These are phyloP conservation scores for Choloepus hoffmanni DNA, from an alignment of 2,113 vertebrate species.

Conservation along the genomic window DNA sequence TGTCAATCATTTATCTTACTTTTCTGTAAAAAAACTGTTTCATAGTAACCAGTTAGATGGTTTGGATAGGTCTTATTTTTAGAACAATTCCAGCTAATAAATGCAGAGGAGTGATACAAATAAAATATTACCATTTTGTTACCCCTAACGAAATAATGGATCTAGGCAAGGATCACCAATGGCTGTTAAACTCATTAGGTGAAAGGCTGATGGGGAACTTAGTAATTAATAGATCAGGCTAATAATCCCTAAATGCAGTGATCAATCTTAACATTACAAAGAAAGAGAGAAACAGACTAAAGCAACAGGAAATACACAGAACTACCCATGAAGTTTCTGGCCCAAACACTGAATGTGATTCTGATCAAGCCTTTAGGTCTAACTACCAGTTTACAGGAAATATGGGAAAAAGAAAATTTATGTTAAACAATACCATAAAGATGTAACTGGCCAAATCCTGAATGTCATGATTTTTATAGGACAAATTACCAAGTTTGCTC, in stretches of 20 bases:
- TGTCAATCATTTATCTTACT: background rate
- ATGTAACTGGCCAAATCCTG: background rate
- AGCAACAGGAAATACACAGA: background rate
- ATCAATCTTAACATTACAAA: background rate
- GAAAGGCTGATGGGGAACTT: background rate
- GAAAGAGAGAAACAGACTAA: background rate
- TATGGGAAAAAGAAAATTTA: background rate
- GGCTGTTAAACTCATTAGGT: background rate
- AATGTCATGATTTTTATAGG: background rate
- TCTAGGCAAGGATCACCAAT: background rate
- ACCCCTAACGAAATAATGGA: background rate
- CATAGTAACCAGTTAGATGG: conserved; percentile 9
- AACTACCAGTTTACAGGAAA: background rate
- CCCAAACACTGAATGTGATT: background rate
- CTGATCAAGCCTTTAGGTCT: background rate
- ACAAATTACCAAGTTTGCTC: background rate
- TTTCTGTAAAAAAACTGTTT: background rate
- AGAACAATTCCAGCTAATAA: conserved; percentile 22
- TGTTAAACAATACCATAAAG: background rate
- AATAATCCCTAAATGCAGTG: background rate
- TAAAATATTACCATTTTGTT: conserved; percentile 4
- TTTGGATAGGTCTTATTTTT: conserved; percentile 17
- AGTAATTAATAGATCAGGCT: background rate
- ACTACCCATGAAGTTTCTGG: background rate
- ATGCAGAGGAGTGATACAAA: background rate